A percentile compares a stretch with the other conserved stretches of the same genome.
phyloP scores from a whole-genome alignment of 2,113 vertebrate genomes.

The Malurus alboscapulatus region DNA sequence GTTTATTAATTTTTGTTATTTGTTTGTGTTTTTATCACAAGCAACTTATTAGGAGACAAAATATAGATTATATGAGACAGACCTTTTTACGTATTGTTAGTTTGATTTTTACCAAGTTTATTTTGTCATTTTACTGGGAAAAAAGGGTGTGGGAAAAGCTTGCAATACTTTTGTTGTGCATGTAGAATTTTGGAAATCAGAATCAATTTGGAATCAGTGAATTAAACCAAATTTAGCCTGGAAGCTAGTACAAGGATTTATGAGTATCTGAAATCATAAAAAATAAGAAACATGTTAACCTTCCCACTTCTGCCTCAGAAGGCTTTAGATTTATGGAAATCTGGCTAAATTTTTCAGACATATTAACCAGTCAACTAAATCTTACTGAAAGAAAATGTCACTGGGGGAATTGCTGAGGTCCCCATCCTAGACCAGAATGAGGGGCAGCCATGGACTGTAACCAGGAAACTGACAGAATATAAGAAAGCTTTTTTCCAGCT shows the following conservation, averaged over 20 bases:
- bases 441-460: background rate
- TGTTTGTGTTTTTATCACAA: background rate
- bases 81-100: background rate
- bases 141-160: background rate
- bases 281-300: background rate
- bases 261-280: background rate
- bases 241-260: background rate
- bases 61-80: background rate
- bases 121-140: background rate
- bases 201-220: background rate
- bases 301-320: background rate
- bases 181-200: background rate
- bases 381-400: background rate
- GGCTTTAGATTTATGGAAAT: background rate
- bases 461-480: background rate
- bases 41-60: background rate
- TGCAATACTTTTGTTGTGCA: background rate
- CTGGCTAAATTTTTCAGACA: background rate
- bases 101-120: background rate
- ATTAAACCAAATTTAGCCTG: background rate
- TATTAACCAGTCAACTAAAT: background rate
- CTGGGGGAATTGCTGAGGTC: background rate
- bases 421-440: background rate
- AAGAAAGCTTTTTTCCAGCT: background rate
- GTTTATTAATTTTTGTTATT: background rate